These are phyloP conservation scores for Odontocerum albicorne DNA, from an alignment of 2,888 invertebrate species.

Conservation along the genomic window DNA sequence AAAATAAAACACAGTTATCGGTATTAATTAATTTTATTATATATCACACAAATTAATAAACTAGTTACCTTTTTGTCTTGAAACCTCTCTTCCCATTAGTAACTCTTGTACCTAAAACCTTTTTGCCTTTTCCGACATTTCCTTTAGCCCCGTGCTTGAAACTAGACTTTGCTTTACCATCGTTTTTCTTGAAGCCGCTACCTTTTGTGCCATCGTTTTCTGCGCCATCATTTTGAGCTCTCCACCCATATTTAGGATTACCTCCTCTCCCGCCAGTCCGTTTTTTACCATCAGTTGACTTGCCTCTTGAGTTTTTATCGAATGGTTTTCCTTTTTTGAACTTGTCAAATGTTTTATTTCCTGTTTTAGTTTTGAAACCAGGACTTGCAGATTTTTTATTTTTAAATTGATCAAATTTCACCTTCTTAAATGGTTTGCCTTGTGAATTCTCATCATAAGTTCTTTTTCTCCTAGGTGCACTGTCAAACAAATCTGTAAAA, in stretches of 20 bases:
- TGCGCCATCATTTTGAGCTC: slow-evolving; percentile 35
- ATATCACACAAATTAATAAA: no score
- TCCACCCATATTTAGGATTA: slow-evolving; percentile 36
- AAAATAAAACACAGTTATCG: no score
- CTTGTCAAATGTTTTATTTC: slow-evolving; percentile 18
- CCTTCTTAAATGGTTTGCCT: slow-evolving; percentile 12
- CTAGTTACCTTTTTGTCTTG: slow-evolving; percentile 18
- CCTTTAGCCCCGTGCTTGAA: slow-evolving; percentile 37
- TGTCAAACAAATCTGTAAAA: slow-evolving; percentile 29
- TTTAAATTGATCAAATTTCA: slow-evolving; percentile 26
- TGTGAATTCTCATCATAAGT: background rate
- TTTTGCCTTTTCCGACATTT: slow-evolving; percentile 43
- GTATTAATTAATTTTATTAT: no score
- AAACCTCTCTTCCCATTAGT: slow-evolving; percentile 21
- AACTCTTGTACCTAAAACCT: slow-evolving; percentile 45
- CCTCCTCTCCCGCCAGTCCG: slow-evolving; percentile 27
- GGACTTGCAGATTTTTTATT: slow-evolving; percentile 3
- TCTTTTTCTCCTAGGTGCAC: slow-evolving; percentile 11
- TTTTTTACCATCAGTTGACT: slow-evolving; percentile 37
- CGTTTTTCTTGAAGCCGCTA: slow-evolving; percentile 38
- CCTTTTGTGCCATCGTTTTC: slow-evolving; percentile 19
- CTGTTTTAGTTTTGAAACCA: slow-evolving; percentile 16
- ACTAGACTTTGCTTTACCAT: slow-evolving; percentile 4
- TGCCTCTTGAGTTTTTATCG: background rate
- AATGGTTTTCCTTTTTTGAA: slow-evolving; percentile 19